Percentiles rank a stretch among this genome's conserved stretches.
Evolutionary conservation across 1,140 invertebrate species (phyloP).

Genomic region (Bemisia tabaci): DNA sequence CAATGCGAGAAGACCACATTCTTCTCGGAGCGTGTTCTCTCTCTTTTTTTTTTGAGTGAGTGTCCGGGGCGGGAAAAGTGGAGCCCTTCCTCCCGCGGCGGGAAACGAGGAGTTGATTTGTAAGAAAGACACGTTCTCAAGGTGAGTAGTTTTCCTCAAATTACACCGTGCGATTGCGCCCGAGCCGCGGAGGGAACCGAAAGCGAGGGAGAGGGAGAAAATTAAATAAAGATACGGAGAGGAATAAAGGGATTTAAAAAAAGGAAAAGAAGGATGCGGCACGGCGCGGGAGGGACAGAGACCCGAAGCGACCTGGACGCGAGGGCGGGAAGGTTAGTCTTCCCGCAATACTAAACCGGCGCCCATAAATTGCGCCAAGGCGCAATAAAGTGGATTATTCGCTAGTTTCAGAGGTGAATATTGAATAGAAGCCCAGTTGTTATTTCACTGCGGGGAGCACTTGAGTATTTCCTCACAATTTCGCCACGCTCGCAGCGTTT

Average conservation of each 20-base stretch:
- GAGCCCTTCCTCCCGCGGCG: too few species aligned
- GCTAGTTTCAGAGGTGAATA: neutral
- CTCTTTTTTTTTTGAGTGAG: too few species aligned
- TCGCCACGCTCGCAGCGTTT: neutral
- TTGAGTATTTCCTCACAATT: neutral
- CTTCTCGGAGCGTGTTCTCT: too few species aligned
- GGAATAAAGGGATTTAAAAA: neutral
- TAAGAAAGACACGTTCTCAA: neutral
- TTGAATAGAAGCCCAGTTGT: neutral
- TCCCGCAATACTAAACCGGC: neutral
- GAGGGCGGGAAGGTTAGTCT: neutral
- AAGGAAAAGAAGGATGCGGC: too few species aligned
- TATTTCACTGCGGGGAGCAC: neutral
- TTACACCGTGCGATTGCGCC: neutral
- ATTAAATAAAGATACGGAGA: too few species aligned
- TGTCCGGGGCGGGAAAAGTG: too few species aligned
- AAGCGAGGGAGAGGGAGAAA: too few species aligned
- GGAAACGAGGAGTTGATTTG: neutral
- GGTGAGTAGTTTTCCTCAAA: neutral
- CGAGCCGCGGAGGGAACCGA: too few species aligned
- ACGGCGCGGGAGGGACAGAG: too few species aligned
- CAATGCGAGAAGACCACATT: too few species aligned
- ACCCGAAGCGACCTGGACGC: too few species aligned
- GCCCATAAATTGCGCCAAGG: neutral
- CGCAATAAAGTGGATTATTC: neutral